Evolutionary conservation across 1,140 invertebrate genomes (phyloP), one percentile per base, ranked within the genome.

Genomic region (Zaprionus capensis): DNA sequence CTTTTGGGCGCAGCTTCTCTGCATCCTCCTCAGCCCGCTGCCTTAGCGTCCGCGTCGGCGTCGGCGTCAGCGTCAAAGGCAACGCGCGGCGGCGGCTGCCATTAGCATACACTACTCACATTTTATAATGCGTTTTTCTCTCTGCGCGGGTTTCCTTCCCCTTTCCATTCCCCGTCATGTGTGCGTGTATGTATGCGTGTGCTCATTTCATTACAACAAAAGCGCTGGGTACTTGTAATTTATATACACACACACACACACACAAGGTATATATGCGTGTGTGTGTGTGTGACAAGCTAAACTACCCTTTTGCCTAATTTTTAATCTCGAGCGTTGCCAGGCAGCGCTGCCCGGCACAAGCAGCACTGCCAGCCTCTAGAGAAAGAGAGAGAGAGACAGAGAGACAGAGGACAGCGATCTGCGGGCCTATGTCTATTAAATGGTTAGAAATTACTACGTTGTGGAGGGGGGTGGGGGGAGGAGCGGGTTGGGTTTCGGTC

Each of bases 41-140:
- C 31, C 9, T 34, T 11, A 34, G 31, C 31, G 63, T 17, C 22
- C n/a, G 38, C n/a, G 57, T 36, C 38, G 62, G 49, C 75, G 63
- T 17, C 22, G 26, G 41, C 17, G 57, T 36, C 38, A 66, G 49
- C 75, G 70, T 73, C 75, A 77, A 77, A 72, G 58, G 31, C 75
- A 73, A 68, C 63, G 73, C 64, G 78, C 73, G 79, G 78, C 68
- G 82, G 78, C 68, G 82, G 78, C 81, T 91, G 75, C 87, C 83
- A 91, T 91, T 87, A 82, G 83, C 86, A 91, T 87, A 91, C 86
- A 87, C 83, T 91, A 91, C 87, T 91, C 82, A 84, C 86, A 91
- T 87, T 83, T 85, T 85, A 80, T 84, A 84, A 81, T 85, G 80
- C 70, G 71, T 71, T 72, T 77, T 76, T 80, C 31, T 34, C 31